These are phyloP conservation scores for Anodontia alba DNA, from an alignment of 2,888 invertebrate species.

Conservation along the genomic window DNA sequence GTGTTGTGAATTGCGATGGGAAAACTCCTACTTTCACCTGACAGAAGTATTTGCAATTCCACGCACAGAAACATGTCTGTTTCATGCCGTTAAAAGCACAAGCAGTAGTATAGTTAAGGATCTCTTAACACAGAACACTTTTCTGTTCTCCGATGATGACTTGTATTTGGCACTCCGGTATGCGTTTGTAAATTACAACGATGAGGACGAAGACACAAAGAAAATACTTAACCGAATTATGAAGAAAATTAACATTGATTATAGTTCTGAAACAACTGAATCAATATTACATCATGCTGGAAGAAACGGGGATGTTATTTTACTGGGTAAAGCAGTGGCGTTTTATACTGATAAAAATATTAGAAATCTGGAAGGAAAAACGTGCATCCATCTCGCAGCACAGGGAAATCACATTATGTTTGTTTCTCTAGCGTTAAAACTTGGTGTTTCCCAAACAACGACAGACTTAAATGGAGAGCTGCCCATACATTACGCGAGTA, in stretches of 20 bases:
- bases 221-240: neutral
- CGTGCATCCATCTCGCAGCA: neutral
- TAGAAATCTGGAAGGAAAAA: neutral
- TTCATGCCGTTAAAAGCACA: neutral
- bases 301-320: neutral
- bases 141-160: neutral
- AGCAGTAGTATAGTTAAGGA: neutral
- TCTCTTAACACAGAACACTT: neutral
- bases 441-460: neutral
- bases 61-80: neutral
- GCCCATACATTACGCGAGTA: neutral
- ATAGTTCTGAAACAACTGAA: neutral
- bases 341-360: neutral
- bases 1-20: neutral
- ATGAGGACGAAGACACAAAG: neutral
- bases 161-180: neutral
- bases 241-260: neutral
- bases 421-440: neutral
- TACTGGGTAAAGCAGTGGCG: neutral
- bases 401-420: neutral
- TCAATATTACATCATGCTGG: neutral
- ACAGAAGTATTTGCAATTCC: neutral
- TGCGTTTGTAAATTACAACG: neutral
- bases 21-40: neutral
- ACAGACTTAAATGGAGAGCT: neutral